These are phyloP conservation scores for Parotocinclus haroldoi DNA, from an alignment of 2,797 vertebrate species.

Conservation along the genomic window DNA sequence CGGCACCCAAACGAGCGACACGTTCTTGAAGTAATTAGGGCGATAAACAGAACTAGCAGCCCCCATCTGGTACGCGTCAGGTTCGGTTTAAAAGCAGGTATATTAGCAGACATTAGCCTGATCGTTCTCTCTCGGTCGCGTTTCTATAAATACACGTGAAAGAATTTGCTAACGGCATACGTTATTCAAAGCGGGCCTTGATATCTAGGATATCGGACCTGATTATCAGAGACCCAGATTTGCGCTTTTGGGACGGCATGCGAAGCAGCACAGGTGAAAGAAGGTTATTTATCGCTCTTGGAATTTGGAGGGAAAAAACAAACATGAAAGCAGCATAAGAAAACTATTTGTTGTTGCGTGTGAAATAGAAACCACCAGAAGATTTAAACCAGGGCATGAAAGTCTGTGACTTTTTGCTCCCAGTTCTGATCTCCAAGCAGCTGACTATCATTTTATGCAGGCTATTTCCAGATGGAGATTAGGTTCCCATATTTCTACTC, in stretches of 20 bases:
- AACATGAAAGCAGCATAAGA: constrained; percentile 20
- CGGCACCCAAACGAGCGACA: constrained; percentile 56
- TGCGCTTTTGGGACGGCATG: neutral
- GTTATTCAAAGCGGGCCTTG: neutral
- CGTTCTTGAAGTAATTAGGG: constrained; percentile 67
- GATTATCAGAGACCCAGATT: neutral
- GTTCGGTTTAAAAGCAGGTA: constrained; percentile 41
- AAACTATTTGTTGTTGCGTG: constrained; percentile 32
- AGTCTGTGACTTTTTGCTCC: constrained; percentile 18
- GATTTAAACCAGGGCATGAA: constrained; percentile 3
- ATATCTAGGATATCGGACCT: constrained; percentile 9
- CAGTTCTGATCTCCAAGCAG: neutral
- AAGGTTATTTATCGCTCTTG: constrained; percentile 16
- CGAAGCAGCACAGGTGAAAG: constrained; percentile 10
- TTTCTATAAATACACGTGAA: neutral
- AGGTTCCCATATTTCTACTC: too few relatives aligned
- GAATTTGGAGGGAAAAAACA: constrained; percentile 5
- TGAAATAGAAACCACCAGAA: constrained; percentile 10
- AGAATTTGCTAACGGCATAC: neutral
- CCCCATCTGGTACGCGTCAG: constrained; percentile 64
- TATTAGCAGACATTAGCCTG: neutral
- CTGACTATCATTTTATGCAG: constrained; percentile 4
- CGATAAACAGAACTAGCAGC: constrained; percentile 60
- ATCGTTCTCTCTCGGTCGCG: too few relatives aligned
- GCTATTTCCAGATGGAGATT: too few relatives aligned